A percentile compares a stretch with the other conserved stretches of the same genome.
phyloP scores from a whole-genome alignment of 2,888 invertebrate genomes.

The Pseudeuparius sepicola region DNA sequence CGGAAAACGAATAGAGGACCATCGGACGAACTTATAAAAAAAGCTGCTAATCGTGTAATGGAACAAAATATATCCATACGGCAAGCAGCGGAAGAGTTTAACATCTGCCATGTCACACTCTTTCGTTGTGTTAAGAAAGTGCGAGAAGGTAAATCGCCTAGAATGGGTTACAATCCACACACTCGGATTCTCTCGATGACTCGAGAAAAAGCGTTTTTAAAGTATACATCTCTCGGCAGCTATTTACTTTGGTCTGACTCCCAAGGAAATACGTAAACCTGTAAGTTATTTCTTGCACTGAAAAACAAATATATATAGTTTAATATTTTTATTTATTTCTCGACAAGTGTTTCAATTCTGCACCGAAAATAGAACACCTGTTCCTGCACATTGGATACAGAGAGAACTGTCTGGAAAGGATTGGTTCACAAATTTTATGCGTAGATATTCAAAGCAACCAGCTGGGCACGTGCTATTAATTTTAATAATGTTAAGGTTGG shows the following conservation, averaged over 20 bases:
- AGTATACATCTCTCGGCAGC: too few species aligned
- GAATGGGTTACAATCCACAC: slow-evolving; percentile 1
- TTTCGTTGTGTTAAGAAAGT: not conserved
- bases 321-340: too few species aligned
- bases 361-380: too few species aligned
- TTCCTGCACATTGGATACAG: slow-evolving; percentile 5
- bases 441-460: slow-evolving; percentile 8
- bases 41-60: slow-evolving; percentile 1
- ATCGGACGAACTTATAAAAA: not conserved
- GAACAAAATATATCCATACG: not conserved
- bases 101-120: slow-evolving; percentile 4
- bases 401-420: slow-evolving; percentile 2
- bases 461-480: slow-evolving; percentile 4
- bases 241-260: slow-evolving; percentile 6
- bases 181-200: not conserved
- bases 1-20: not conserved
- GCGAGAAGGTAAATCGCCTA: not conserved
- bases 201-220: not conserved
- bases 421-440: slow-evolving; percentile 9
- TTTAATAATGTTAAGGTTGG: too few species aligned
- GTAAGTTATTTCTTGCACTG: too few species aligned
- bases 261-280: not conserved
- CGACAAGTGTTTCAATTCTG: too few species aligned
- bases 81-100: not conserved
- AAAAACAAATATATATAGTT: too few species aligned